phyloP scores from a whole-genome alignment of 2,113 vertebrate species.

The Callionymus lyra region DNA sequence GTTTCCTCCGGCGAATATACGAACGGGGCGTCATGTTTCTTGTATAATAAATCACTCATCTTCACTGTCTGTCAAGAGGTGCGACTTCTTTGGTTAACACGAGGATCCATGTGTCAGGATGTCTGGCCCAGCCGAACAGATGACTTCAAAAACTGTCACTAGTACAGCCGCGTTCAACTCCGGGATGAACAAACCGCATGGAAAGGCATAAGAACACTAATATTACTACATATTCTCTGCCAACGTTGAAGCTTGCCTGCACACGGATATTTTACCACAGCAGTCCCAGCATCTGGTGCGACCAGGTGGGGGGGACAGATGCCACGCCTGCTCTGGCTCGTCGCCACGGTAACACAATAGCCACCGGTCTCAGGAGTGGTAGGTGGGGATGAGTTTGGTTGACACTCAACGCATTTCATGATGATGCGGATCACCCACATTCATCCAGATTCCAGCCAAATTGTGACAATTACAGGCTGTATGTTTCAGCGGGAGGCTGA shows the following conservation, averaged over 20 bases:
- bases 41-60: no score
- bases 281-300: conserved; percentile 51
- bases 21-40: no score
- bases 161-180: no score
- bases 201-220: no score
- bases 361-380: conserved; percentile 21
- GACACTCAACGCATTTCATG: conserved; percentile 37
- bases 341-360: conserved; percentile 52
- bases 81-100: no score
- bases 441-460: conserved; percentile 35
- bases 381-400: conserved; percentile 20
- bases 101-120: no score
- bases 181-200: no score
- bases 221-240: not conserved
- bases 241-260: conserved; percentile 1
- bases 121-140: no score
- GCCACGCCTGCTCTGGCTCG: conserved; percentile 51
- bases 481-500: conserved; percentile 23
- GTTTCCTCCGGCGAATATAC: no score
- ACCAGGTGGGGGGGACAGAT: conserved; percentile 62
- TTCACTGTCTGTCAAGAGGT: no score
- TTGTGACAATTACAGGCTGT: conserved; percentile 40
- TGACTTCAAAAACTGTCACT: no score
- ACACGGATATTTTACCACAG: conserved; percentile 27
- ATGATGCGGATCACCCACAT: conserved; percentile 43